Evolutionary conservation across 2,888 invertebrate genomes (phyloP), one percentile per base, ranked within the genome.

Genomic region (Xestia ashworthii): DNA sequence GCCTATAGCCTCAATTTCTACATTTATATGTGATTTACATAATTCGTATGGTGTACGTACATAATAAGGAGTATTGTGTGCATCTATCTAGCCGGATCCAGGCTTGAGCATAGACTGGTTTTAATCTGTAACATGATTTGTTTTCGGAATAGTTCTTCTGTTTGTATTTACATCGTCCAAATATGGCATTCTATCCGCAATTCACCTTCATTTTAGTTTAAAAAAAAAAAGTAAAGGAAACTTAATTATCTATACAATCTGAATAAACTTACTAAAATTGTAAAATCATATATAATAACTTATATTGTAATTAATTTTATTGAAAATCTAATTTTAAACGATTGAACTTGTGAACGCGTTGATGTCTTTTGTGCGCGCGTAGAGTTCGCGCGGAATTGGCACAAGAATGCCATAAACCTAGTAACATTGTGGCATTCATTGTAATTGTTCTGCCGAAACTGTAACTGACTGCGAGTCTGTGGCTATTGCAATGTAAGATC

Each of bases 391-490:
- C 8, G 48, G 32, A 84, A 83, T 76, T 80, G 74, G 88, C 65
- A 6, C 88, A 86, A 83, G 78, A 86, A 82, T 81, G 84, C 82
- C 8, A 86, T 88, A 84, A 86, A 88, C 87, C 87, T 84, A 88
- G 84, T 81, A 77, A 82, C 82, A 77, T 81, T 53, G 82, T 73
- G 68, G 77, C 80, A 70, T 77, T n/a, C 22, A 70, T 72, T 75
- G 80, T 81, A 58, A 74, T 66, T 72, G 66, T 46, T 53, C 72
- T 68, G 25, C 58, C 66, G 41, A 84, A 76, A 84, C 80, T 84
- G 78, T 81, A 75, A 73, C 14, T 41, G 60, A 19, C 58, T 48
- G 32, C 12, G 48, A 58, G 50, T 60, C 25, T 72, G 62, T 72
- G 60, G 65, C 50, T 19, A 50, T 70, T 69, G 22, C 65, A 58